phyloP scores from a whole-genome alignment of 2,888 invertebrate species.

The Acholoe squamosa region DNA sequence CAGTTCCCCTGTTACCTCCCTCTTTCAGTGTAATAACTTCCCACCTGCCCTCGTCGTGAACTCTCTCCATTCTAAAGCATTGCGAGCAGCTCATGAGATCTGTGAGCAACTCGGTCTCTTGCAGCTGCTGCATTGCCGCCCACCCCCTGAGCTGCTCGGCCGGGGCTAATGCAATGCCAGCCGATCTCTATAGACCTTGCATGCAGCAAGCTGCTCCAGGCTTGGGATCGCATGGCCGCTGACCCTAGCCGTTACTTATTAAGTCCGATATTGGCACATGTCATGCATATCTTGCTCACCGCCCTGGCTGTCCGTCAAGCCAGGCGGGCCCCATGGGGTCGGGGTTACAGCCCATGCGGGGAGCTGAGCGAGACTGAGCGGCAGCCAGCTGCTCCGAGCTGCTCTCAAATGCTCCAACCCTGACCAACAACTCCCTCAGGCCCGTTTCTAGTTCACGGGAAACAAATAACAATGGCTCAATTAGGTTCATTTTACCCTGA shows the following conservation, averaged over 20 bases:
- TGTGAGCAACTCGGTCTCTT: not conserved
- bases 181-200: slow-evolving; percentile 25
- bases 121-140: not conserved
- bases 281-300: slow-evolving; percentile 20
- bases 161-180: slow-evolving; percentile 25
- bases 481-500: not conserved
- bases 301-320: slow-evolving; percentile 35
- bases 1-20: not conserved
- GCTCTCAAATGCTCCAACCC: not conserved
- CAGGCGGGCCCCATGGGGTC: not conserved
- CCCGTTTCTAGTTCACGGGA: not conserved
- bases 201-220: not conserved
- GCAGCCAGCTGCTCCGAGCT: slow-evolving; percentile 4
- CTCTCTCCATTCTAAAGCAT: not conserved
- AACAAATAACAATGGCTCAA: not conserved
- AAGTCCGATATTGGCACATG: slow-evolving; percentile 55
- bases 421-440: slow-evolving; percentile 2
- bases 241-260: slow-evolving; percentile 45
- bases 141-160: not conserved
- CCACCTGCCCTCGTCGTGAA: not conserved
- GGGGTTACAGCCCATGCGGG: not conserved
- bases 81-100: not conserved
- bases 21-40: not conserved
- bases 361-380: not conserved
- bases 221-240: slow-evolving; percentile 6